Conservation (phyloP, 1,140 invertebrate species). For the Leptinotarsa lineolata region DNA sequence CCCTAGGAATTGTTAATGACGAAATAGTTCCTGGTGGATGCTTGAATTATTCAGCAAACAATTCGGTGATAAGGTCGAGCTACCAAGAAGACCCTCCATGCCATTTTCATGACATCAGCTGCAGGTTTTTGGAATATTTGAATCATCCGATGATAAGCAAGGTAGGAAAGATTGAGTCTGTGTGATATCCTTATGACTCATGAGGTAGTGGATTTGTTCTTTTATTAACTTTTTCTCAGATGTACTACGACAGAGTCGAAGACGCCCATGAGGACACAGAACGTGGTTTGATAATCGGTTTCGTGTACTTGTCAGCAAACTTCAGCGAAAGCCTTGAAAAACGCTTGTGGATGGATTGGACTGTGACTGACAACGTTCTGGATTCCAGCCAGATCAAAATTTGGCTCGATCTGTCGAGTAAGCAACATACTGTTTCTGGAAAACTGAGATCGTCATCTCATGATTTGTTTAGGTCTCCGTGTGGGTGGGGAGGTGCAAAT, state of each 20-base stretch:
- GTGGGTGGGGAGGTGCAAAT: constrained; percentile 68
- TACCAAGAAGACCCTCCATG: constrained; percentile 53
- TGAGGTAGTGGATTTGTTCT: not conserved
- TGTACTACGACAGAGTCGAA: not conserved
- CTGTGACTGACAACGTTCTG: too few relatives aligned
- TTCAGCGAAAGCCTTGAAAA: too few relatives aligned
- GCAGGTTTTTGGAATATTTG: constrained; percentile 61
- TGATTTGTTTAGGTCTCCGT: too few relatives aligned
- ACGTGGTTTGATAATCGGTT: not conserved
- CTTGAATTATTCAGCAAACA: constrained; percentile 44
- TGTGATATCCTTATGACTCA: not conserved
- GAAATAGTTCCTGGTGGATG: constrained; percentile 62
- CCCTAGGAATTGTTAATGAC: constrained; percentile 76
- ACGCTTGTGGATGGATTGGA: too few relatives aligned
- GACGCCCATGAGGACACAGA: not conserved
- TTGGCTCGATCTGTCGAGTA: constrained; percentile 60
- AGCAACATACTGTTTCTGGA: constrained; percentile 56
- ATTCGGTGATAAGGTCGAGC: constrained; percentile 44
- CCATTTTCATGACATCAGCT: constrained; percentile 62
- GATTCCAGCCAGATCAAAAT: too few relatives aligned
- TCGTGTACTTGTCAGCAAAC: too few relatives aligned
- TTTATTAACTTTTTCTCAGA: not conserved
- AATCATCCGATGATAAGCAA: constrained; percentile 57
- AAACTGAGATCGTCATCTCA: too few relatives aligned
- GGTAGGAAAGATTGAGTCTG: constrained; percentile 45